A percentile compares a stretch with the other conserved stretches of the same genome.
Evolutionary conservation across 2,888 invertebrate genomes (phyloP).

Genomic region (Octonoba sinensis): DNA sequence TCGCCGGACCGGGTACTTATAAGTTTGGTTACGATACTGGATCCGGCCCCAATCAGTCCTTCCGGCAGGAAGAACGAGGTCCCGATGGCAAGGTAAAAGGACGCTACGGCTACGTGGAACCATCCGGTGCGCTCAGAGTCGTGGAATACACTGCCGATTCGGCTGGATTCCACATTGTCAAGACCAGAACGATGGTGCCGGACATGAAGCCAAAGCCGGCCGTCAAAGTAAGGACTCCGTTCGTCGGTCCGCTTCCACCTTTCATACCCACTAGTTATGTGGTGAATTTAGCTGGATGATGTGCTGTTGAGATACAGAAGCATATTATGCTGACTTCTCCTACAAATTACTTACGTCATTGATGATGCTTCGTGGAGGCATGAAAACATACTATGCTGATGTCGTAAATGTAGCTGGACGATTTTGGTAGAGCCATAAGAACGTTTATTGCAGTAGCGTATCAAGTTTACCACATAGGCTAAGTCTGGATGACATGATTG

Average conservation of each 20-base stretch:
- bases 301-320: background rate
- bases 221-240: slow-evolving; percentile 55
- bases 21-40: slow-evolving; percentile 65
- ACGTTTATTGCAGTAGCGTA: too few species aligned
- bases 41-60: slow-evolving; percentile 62
- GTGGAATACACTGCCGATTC: slow-evolving; percentile 62
- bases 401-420: too few species aligned
- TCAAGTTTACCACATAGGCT: too few species aligned
- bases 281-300: slow-evolving; percentile 48
- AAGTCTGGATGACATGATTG: too few species aligned
- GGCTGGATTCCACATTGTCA: slow-evolving; percentile 58
- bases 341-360: too few species aligned
- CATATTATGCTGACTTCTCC: too few species aligned
- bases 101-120: slow-evolving; percentile 63
- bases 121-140: slow-evolving; percentile 55
- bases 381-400: too few species aligned
- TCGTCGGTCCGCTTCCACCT: slow-evolving; percentile 62
- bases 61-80: slow-evolving; percentile 53
- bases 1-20: slow-evolving; percentile 61
- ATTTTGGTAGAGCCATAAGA: too few species aligned
- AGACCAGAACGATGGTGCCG: slow-evolving; percentile 56
- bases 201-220: slow-evolving; percentile 60
- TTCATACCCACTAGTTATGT: slow-evolving; percentile 62
- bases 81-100: slow-evolving; percentile 57
- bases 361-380: too few species aligned